A percentile compares a stretch with the other conserved stretches of the same genome.
These are phyloP conservation scores for Montipora cactus DNA, from an alignment of 64 coral and sea anemone genomes.

Conservation along the genomic window DNA sequence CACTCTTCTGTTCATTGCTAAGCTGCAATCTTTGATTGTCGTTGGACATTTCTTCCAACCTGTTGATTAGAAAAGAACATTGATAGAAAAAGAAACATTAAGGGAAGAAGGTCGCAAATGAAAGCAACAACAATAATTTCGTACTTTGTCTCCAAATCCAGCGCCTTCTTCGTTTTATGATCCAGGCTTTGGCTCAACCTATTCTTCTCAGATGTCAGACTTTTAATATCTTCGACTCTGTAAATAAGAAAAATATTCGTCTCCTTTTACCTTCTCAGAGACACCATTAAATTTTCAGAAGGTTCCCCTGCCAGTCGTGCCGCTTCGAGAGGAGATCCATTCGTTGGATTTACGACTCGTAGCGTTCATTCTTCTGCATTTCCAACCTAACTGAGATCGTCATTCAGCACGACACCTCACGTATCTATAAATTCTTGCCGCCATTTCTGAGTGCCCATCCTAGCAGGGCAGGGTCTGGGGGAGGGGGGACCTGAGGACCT, in stretches of 20 bases:
- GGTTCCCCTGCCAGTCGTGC: background rate
- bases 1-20: conserved; percentile 60
- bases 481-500: too few relatives aligned
- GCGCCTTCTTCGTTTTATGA: conserved; percentile 75
- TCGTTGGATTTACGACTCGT: too few relatives aligned
- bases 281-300: background rate
- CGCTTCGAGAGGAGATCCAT: background rate
- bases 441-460: too few relatives aligned
- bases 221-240: conserved; percentile 80
- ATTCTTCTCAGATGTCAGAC: conserved; percentile 74
- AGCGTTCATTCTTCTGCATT: too few relatives aligned
- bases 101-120: background rate
- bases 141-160: conserved; percentile 83
- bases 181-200: conserved; percentile 81
- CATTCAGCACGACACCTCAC: too few relatives aligned
- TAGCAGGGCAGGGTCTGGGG: too few relatives aligned
- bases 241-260: background rate
- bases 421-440: too few relatives aligned
- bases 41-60: conserved; percentile 76
- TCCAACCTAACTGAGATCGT: too few relatives aligned
- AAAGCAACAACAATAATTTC: background rate
- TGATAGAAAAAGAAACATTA: background rate
- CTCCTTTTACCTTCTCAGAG: background rate
- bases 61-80: background rate
- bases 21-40: conserved; percentile 74